phyloP scores from a whole-genome alignment of 2,888 invertebrate species.

The Hartigia nigra region DNA sequence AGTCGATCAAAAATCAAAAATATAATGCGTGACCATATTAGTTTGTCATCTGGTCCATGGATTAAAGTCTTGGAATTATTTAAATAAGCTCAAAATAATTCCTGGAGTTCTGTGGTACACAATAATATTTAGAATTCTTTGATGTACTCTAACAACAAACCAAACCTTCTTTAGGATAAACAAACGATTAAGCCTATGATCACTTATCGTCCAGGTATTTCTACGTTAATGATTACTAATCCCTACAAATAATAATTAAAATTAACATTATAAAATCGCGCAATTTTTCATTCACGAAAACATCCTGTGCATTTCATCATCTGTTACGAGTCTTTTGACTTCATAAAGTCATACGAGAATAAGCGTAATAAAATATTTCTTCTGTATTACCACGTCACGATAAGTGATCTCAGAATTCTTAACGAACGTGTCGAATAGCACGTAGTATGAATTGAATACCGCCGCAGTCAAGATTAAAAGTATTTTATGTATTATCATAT shows the following conservation, averaged over 20 bases:
- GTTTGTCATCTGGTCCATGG: neutral
- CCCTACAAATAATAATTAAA: neutral
- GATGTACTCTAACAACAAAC: constrained; percentile 24
- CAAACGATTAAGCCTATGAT: neutral
- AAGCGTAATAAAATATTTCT: neutral
- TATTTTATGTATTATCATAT: neutral
- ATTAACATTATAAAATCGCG: neutral
- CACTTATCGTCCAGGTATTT: neutral
- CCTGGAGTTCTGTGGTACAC: neutral
- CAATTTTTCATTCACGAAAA: neutral
- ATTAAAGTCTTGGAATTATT: neutral
- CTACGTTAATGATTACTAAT: neutral
- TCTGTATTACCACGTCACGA: neutral
- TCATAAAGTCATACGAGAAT: neutral
- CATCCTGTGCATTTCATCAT: neutral
- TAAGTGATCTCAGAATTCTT: neutral
- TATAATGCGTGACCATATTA: neutral
- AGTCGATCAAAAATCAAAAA: neutral
- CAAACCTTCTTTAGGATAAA: neutral
- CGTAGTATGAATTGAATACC: neutral
- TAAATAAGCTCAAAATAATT: neutral
- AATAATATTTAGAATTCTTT: constrained; percentile 30
- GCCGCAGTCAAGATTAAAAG: neutral
- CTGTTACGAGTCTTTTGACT: no score
- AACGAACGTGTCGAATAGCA: neutral